These are phyloP conservation scores for Takifugu rubripes DNA, from an alignment of 2,797 vertebrate species.

Conservation along the genomic window DNA sequence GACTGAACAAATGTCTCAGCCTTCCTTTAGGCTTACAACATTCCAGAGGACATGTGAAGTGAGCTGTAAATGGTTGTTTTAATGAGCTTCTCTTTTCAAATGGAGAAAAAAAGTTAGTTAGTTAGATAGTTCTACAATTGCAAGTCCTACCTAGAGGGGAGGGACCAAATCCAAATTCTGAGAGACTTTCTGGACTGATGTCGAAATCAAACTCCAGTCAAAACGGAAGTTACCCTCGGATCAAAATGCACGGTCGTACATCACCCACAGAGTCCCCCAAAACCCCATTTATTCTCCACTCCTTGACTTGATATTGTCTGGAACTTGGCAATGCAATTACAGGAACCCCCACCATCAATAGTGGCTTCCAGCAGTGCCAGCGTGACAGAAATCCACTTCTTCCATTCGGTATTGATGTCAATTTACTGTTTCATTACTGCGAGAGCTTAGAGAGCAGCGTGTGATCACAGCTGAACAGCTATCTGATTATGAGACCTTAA, in stretches of 20 bases:
- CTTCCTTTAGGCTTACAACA: too few species aligned
- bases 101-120: too few species aligned
- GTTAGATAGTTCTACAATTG: too few species aligned
- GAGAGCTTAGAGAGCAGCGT: constrained; percentile 44
- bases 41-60: too few species aligned
- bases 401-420: constrained; percentile 60
- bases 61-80: too few species aligned
- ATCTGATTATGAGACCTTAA: constrained; percentile 55
- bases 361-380: constrained; percentile 46
- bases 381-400: constrained; percentile 67
- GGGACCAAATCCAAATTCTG: too few species aligned
- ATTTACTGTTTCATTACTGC: constrained; percentile 66
- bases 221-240: too few species aligned
- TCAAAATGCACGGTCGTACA: constrained; percentile 8
- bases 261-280: constrained; percentile 34
- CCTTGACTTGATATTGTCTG: constrained; percentile 56
- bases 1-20: too few species aligned
- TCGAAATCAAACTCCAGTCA: too few species aligned
- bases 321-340: constrained; percentile 55
- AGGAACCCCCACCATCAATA: constrained; percentile 52
- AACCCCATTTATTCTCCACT: constrained; percentile 47
- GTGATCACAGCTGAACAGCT: constrained; percentile 47
- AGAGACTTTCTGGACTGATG: too few species aligned
- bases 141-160: too few species aligned
- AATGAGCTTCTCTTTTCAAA: too few species aligned